phyloP scores from a whole-genome alignment of 2,797 vertebrate genomes.

The Cossypha dichroa region DNA sequence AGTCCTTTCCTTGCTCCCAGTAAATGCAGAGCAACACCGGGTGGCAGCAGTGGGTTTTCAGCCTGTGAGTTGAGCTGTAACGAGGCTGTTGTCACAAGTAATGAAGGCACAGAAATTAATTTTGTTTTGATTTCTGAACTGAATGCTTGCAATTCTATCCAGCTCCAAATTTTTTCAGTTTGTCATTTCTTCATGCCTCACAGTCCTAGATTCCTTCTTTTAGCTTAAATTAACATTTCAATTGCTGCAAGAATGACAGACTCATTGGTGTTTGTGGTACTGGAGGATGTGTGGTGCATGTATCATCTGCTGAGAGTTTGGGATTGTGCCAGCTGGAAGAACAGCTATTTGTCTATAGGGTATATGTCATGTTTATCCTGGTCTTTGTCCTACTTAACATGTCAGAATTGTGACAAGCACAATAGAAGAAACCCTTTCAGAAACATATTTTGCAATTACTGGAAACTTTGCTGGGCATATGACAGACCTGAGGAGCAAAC shows the following conservation, averaged over 20 bases:
- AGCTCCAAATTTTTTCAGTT: neutral
- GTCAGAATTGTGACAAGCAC: slow-evolving; percentile 11
- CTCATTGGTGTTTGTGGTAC: neutral
- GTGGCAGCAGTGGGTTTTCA: slow-evolving; percentile 80
- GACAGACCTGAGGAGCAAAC: neutral
- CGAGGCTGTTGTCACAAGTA: slow-evolving; percentile 34
- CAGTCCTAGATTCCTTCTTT: neutral
- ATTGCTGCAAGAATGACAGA: neutral
- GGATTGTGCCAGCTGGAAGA: neutral
- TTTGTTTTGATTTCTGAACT: neutral
- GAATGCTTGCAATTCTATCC: neutral
- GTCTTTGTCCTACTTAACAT: neutral
- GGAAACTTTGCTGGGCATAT: neutral
- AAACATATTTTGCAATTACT: slow-evolving; percentile 4
- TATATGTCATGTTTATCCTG: neutral
- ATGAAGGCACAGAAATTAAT: slow-evolving; percentile 27
- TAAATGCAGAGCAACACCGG: slow-evolving; percentile 50
- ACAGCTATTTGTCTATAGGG: neutral
- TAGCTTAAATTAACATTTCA: neutral
- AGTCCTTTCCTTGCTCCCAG: neutral
- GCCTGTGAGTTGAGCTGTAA: neutral
- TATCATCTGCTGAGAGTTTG: neutral
- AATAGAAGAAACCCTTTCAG: slow-evolving; percentile 9
- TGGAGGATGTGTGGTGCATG: neutral
- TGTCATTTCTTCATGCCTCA: slow-evolving; percentile 19